phyloP scores from a whole-genome alignment of 2,113 vertebrate genomes.

The Arenaria interpres region DNA sequence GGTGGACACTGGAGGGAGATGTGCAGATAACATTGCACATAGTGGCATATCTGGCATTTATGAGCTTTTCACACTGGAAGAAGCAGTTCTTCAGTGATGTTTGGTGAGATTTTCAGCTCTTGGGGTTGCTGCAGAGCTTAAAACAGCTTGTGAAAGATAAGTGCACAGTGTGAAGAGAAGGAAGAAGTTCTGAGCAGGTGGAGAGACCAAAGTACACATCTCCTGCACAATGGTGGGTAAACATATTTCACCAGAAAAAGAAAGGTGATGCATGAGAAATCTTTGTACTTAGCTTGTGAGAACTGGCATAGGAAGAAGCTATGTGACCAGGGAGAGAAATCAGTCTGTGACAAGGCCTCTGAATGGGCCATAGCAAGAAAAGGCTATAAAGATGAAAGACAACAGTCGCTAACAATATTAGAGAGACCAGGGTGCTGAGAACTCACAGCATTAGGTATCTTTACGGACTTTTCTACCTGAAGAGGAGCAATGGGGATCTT shows the following conservation, averaged over 20 bases:
- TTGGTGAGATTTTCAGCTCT: neutral
- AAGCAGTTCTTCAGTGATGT: neutral
- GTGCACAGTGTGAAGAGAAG: conserved; percentile 7
- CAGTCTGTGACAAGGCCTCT: neutral
- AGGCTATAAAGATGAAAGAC: neutral
- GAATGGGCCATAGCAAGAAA: neutral
- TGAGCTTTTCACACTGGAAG: neutral
- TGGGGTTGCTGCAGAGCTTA: neutral
- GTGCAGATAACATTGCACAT: neutral
- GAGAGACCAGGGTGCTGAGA: neutral
- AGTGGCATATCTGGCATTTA: neutral
- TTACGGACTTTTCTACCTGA: neutral
- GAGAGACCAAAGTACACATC: neutral
- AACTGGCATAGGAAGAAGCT: neutral
- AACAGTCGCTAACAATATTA: neutral
- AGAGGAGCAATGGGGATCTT: neutral
- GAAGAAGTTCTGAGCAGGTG: neutral
- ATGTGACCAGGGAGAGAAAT: neutral
- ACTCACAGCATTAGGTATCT: neutral
- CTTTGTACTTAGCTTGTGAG: conserved; percentile 3
- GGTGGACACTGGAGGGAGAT: neutral
- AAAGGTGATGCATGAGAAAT: neutral
- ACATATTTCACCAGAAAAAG: neutral
- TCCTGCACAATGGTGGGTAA: neutral
- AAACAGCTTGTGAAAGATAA: conserved; percentile 18